phyloP scores from a whole-genome alignment of 1,140 invertebrate species.

The Brachystomella parvula region DNA sequence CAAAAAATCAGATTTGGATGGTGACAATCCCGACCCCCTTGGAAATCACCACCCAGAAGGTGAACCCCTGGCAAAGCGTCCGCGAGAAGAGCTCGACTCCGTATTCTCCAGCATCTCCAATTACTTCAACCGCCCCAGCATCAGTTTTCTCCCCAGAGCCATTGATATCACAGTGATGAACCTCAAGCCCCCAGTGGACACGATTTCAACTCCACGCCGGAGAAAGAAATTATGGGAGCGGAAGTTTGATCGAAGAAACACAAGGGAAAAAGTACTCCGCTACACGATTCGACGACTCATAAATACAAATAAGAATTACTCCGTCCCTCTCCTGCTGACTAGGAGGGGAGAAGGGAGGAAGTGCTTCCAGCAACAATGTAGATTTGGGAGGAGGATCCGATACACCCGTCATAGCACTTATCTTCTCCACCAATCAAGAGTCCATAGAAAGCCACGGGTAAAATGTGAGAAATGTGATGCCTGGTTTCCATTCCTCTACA shows the following conservation, averaged over 20 bases:
- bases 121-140: slow-evolving; percentile 9
- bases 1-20: not conserved
- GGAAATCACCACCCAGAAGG: not conserved
- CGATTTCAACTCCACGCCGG: not conserved
- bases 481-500: slow-evolving; percentile 44
- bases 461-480: slow-evolving; percentile 45
- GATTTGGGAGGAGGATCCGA: not conserved
- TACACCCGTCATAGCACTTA: slow-evolving; percentile 13
- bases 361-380: not conserved
- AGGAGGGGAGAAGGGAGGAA: not conserved
- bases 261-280: not conserved
- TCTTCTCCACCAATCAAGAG: slow-evolving; percentile 32
- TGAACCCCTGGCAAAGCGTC: not conserved
- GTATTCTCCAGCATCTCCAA: not conserved
- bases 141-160: slow-evolving; percentile 8
- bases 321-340: not conserved
- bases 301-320: slow-evolving; percentile 5
- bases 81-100: not conserved
- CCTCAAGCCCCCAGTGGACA: not conserved
- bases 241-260: slow-evolving; percentile 2
- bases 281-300: slow-evolving; percentile 3
- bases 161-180: not conserved
- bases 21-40: not conserved
- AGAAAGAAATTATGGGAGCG: not conserved
- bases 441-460: slow-evolving; percentile 39